phyloP scores from a whole-genome alignment of 2,888 invertebrate genomes.

The Eristalinus sepulchralis region DNA sequence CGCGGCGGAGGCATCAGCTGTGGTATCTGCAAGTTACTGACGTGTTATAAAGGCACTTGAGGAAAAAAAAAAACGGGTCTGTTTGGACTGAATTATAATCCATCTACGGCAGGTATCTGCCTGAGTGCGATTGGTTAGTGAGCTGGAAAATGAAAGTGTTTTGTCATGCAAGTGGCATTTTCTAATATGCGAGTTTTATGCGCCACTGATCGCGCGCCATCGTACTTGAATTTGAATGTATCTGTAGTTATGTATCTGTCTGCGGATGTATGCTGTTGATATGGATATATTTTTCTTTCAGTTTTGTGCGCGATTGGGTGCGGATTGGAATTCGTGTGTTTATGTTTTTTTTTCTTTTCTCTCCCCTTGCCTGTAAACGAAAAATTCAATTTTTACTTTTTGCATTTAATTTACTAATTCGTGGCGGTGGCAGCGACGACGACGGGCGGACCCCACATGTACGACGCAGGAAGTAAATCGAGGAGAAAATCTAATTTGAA shows the following conservation, averaged over 20 bases:
- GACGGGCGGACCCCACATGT: background rate
- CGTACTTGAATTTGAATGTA: conserved; percentile 42
- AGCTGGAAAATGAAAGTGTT: conserved; percentile 66
- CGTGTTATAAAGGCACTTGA: conserved; percentile 28
- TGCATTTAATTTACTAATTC: conserved; percentile 1
- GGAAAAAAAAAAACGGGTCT: background rate
- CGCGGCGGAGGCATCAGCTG: background rate
- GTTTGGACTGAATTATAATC: conserved; percentile 36
- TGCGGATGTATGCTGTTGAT: background rate
- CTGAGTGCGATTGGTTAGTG: conserved; percentile 36
- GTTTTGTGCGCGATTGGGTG: conserved; percentile 23
- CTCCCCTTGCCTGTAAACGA: background rate
- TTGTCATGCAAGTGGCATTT: conserved; percentile 67
- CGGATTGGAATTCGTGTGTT: conserved; percentile 15
- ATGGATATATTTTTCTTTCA: background rate
- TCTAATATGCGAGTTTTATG: conserved; percentile 45
- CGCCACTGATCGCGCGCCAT: conserved; percentile 55
- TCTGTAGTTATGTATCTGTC: background rate
- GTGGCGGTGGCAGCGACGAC: background rate
- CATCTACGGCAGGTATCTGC: background rate
- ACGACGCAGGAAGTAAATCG: conserved; percentile 13
- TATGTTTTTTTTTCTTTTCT: background rate
- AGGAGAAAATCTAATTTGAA: conserved; percentile 25
- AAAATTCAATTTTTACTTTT: background rate
- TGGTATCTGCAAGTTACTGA: conserved; percentile 4